Evolutionary conservation across 1,140 invertebrate species (phyloP).

Genomic region (Pseudobourletiella spinata): DNA sequence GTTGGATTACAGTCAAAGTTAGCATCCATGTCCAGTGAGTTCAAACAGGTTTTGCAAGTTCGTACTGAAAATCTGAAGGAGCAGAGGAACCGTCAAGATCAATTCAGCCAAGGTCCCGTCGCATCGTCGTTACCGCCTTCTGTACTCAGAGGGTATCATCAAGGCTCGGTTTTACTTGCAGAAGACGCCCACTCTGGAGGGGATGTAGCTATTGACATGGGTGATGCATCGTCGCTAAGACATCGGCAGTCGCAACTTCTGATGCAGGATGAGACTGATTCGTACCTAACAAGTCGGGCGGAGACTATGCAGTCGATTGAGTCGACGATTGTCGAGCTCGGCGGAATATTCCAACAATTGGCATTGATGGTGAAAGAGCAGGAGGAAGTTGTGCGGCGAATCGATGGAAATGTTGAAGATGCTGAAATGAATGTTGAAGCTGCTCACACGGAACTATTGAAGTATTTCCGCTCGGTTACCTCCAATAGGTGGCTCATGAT

Average conservation of each 20-base stretch:
- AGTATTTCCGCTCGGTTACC: constrained; percentile 95
- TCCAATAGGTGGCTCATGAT: constrained; percentile 99
- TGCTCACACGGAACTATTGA: constrained; percentile 91
- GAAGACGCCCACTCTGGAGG: constrained; percentile 45
- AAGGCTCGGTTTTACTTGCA: constrained; percentile 51
- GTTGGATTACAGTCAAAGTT: constrained; percentile 88
- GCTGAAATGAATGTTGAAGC: constrained; percentile 94
- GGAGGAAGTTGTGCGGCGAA: constrained; percentile 94
- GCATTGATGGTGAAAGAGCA: constrained; percentile 98
- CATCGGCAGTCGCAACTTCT: constrained; percentile 27
- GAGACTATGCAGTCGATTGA: constrained; percentile 99
- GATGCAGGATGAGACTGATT: constrained; percentile 56
- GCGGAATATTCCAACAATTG: constrained; percentile 94
- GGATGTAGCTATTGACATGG: constrained; percentile 66
- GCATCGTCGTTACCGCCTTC: constrained; percentile 60
- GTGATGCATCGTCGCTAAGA: constrained; percentile 20
- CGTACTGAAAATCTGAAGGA: constrained; percentile 93
- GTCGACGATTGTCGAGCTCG: constrained; percentile 97
- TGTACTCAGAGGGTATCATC: constrained; percentile 52
- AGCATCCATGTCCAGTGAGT: constrained; percentile 92
- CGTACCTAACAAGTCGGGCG: constrained; percentile 61
- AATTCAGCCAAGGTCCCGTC: constrained; percentile 74
- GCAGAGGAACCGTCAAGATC: constrained; percentile 84
- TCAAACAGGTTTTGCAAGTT: constrained; percentile 86
- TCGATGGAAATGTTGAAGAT: constrained; percentile 74